phyloP scores from a whole-genome alignment of 2,113 vertebrate genomes.

The Salminus brasiliensis region DNA sequence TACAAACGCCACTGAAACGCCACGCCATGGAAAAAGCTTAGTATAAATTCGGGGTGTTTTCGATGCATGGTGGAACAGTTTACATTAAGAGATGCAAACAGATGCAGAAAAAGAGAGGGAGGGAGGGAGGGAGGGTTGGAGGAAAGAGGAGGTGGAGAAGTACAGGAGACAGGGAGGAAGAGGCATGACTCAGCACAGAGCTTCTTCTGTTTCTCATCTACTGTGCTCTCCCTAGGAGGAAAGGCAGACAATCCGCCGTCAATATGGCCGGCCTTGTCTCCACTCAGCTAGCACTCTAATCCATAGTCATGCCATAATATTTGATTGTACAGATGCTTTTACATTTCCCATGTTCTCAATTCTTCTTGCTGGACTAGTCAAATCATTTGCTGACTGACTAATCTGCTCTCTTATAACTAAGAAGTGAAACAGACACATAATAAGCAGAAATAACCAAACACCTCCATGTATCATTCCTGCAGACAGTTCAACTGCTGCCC shows the following conservation, averaged over 20 bases:
- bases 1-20: neutral
- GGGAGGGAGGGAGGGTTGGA: neutral
- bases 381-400: neutral
- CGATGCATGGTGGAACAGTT: neutral
- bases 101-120: neutral
- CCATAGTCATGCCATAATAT: neutral
- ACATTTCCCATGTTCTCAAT: neutral
- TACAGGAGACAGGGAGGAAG: neutral
- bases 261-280: neutral
- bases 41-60: neutral
- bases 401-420: neutral
- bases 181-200: conserved; percentile 33
- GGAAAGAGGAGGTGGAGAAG: neutral
- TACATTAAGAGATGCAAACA: neutral
- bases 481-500: conserved; percentile 24
- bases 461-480: neutral
- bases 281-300: neutral
- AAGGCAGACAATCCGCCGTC: neutral
- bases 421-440: neutral
- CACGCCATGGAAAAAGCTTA: neutral
- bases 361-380: neutral
- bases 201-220: conserved; percentile 3
- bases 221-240: neutral
- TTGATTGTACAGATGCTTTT: neutral
- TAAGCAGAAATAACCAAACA: neutral